Base-by-base conservation (phyloP, 2,888 invertebrate species). In the Troides aeacus region DNA sequence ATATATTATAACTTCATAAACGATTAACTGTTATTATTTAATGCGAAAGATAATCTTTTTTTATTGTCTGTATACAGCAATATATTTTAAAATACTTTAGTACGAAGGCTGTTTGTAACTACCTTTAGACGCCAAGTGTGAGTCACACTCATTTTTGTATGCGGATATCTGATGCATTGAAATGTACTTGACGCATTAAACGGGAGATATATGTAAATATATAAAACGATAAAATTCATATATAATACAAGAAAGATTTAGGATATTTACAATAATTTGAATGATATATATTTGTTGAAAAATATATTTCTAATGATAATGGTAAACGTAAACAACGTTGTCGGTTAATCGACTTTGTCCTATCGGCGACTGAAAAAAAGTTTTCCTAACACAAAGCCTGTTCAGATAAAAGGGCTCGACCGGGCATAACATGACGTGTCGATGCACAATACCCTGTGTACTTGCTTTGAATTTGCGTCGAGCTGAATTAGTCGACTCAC, bases 341-440 rank as follows among this genome's bases (percentile, higher is more conserved):
- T 50, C 2, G 17, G 18, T 53, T 7, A n/a, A 53, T 53, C n/a
- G 53, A 5, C 18, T 4, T 53, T 53, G n/a, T 46, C 46, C 18
- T 53, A 53, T 23, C 46, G 53, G 53, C n/a, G 18, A 56, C 21
- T 21, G 56, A 56, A 23, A 58, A 18, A 15, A 21, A 6, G 53
- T 53, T 64, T 69, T 61, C 30, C 62, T 15, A 56, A 56, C 46
- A 50, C 65, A 65, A 64, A 69, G 64, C 62, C 18, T 50, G 63
- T 57, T 68, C 15, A 68, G 36, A 71, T 50, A 62, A 84, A 83
- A 82, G 80, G 81, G 78, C 74, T 74, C 82, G 77, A 70, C 79
- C 81, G 79, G 81, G 84, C 84, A 78, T 83, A 79, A 81, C 81
- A 72, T 74, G 76, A 73, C 79, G 67, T 72, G 71, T 75, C 77